phyloP scores from a whole-genome alignment of 2,797 vertebrate species.

The Galago senegalensis region DNA sequence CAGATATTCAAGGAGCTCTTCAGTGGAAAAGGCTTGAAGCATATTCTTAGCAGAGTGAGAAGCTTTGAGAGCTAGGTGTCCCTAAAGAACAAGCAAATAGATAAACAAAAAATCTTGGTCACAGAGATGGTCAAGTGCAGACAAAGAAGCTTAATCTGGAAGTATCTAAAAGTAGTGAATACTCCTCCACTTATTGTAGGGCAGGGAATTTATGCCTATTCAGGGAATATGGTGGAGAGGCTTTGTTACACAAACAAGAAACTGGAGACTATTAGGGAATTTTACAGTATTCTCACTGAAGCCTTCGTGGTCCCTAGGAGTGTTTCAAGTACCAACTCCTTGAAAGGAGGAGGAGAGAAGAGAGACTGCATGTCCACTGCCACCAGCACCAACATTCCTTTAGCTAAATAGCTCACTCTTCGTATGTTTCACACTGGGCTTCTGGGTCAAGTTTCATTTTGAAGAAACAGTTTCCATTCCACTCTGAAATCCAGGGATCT shows the following conservation, averaged over 20 bases:
- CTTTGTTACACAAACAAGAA: not conserved
- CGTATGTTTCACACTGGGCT: not conserved
- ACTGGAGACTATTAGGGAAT: not conserved
- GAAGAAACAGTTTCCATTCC: not conserved
- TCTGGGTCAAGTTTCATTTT: not conserved
- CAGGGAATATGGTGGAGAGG: not conserved
- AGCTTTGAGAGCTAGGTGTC: not conserved
- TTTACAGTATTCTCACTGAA: not conserved
- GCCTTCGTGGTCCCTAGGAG: not conserved
- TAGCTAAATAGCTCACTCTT: not conserved
- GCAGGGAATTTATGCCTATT: not conserved
- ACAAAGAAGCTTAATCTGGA: not conserved
- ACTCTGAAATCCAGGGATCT: not conserved
- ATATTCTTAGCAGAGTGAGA: not conserved
- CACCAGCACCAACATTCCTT: not conserved
- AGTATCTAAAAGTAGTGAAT: not conserved
- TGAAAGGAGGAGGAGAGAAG: not conserved
- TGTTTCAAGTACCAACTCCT: not conserved
- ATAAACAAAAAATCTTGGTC: not conserved
- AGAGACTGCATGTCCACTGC: not conserved
- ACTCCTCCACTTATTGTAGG: not conserved
- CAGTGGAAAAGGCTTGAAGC: not conserved
- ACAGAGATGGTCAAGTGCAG: not conserved
- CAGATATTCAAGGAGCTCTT: constrained; percentile 40
- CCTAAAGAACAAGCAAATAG: not conserved